A percentile compares a stretch with the other conserved stretches of the same genome.
phyloP scores from a whole-genome alignment of 2,888 invertebrate species.

The Ornithoptera priamus region DNA sequence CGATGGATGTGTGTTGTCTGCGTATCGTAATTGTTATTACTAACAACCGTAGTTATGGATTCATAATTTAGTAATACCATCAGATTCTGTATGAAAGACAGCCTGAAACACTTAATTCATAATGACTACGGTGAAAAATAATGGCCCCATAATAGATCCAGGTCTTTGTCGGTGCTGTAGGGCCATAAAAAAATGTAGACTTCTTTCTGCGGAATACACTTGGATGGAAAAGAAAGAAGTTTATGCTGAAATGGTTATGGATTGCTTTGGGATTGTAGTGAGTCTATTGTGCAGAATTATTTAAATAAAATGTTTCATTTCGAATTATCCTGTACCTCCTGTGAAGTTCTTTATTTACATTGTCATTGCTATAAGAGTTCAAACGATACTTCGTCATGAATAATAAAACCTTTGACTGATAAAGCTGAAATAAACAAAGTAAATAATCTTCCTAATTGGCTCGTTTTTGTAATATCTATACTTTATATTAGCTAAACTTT shows the following conservation, averaged over 20 bases:
- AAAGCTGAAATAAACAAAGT: too few species aligned
- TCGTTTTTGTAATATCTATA: too few species aligned
- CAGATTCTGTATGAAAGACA: slow-evolving; percentile 23
- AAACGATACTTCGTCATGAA: too few species aligned
- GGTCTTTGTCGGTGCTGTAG: slow-evolving; percentile 71
- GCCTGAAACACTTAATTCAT: slow-evolving; percentile 29
- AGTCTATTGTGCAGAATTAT: slow-evolving; percentile 36
- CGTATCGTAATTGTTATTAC: slow-evolving; percentile 16
- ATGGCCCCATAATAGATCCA: slow-evolving; percentile 69
- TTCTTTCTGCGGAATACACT: slow-evolving; percentile 66
- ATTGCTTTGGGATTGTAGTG: slow-evolving; percentile 71
- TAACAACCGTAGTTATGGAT: slow-evolving; percentile 10
- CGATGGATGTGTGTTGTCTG: slow-evolving; percentile 9
- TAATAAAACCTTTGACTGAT: too few species aligned
- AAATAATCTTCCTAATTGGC: too few species aligned
- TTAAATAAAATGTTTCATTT: not conserved
- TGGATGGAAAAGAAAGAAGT: slow-evolving; percentile 72
- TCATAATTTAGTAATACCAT: slow-evolving; percentile 18
- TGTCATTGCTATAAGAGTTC: too few species aligned
- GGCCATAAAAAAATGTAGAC: slow-evolving; percentile 72
- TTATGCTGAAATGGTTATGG: slow-evolving; percentile 74
- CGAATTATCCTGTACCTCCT: not conserved
- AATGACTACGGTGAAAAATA: slow-evolving; percentile 62
- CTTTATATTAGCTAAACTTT: too few species aligned
- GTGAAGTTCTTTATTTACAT: not conserved